phyloP scores from a whole-genome alignment of 2,888 invertebrate species.

The Limenitis camilla region DNA sequence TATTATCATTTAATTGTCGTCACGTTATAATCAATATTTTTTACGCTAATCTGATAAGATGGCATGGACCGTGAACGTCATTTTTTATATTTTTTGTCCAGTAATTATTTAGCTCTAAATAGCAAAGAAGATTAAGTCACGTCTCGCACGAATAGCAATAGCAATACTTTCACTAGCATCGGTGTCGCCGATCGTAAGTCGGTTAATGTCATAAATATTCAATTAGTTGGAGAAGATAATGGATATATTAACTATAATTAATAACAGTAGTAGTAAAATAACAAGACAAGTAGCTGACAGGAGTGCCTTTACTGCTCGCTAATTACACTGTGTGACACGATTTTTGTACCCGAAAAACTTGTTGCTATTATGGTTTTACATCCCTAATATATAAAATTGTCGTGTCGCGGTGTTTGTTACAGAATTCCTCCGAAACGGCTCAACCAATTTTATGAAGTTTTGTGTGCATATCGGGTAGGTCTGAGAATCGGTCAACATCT shows the following conservation, averaged over 20 bases:
- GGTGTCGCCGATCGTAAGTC: not conserved
- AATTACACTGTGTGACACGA: no score
- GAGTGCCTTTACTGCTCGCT: no score
- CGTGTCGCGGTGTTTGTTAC: no score
- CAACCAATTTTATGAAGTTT: no score
- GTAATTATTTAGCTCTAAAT: constrained; percentile 2
- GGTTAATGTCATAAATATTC: constrained; percentile 5
- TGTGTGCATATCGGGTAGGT: no score
- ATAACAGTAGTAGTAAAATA: no score
- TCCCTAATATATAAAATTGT: no score
- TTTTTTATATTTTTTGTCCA: constrained; percentile 4
- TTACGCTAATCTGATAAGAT: not conserved
- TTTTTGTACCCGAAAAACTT: no score
- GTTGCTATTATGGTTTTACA: not conserved
- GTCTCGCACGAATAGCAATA: constrained; percentile 16
- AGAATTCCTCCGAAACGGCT: no score
- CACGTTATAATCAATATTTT: no score
- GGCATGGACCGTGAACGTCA: not conserved
- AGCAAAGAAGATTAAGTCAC: constrained; percentile 17
- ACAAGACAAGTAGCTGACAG: no score
- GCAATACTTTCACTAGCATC: constrained; percentile 20
- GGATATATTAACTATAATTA: not conserved
- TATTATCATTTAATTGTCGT: constrained; percentile 1
- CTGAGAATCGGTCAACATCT: no score
- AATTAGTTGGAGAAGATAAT: not conserved